These are phyloP conservation scores for Bugulina stolonifera DNA, from an alignment of 2,888 invertebrate species.

Conservation along the genomic window DNA sequence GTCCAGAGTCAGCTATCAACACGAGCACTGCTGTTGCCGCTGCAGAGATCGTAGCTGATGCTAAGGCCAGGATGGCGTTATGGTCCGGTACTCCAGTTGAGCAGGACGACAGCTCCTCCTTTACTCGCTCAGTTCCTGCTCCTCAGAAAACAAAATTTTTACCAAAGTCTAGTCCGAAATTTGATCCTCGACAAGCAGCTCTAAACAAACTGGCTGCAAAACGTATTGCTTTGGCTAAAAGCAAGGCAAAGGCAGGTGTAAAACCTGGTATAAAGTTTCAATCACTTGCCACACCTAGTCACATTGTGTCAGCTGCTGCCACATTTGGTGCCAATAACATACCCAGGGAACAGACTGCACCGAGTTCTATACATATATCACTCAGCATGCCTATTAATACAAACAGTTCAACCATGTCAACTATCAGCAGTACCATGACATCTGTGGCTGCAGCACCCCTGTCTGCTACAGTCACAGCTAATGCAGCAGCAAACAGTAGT, in stretches of 20 bases:
- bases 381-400: neutral
- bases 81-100: neutral
- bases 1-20: neutral
- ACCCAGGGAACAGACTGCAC: neutral
- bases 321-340: neutral
- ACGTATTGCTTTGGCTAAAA: conserved; percentile 7
- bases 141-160: conserved; percentile 16
- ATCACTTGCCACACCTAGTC: neutral
- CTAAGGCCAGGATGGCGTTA: neutral
- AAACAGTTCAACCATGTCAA: neutral
- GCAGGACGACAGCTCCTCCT: neutral
- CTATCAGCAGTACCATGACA: neutral
- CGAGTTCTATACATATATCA: neutral
- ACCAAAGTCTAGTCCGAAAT: conserved; percentile 15
- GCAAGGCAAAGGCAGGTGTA: neutral
- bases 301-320: neutral
- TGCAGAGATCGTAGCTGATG: conserved; percentile 9
- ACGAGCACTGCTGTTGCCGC: neutral
- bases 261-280: neutral
- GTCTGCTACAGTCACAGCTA: neutral
- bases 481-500: neutral
- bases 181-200: conserved; percentile 18
- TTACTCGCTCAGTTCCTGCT: neutral
- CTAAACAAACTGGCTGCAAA: conserved; percentile 10
- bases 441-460: neutral